Conservation (phyloP, 1,140 invertebrate species). For the Neodiprion lecontei region DNA sequence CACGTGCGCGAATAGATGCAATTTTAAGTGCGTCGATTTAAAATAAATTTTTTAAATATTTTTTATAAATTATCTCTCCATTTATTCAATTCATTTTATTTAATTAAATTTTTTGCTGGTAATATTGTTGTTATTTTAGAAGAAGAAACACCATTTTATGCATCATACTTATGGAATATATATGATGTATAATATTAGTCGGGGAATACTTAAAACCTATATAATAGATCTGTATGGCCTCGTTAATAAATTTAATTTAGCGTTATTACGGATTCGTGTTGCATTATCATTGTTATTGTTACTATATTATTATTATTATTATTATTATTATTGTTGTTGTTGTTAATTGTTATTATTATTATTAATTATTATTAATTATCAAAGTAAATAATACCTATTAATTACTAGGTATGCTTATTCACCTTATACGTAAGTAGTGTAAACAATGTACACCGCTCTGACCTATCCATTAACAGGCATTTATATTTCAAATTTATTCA, state of each 20-base stretch:
- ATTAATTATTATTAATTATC: background rate
- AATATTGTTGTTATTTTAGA: background rate
- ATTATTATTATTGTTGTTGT: background rate
- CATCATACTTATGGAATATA: background rate
- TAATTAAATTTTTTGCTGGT: background rate
- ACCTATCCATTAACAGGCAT: background rate
- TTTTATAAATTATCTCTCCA: background rate
- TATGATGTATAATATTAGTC: too few species aligned
- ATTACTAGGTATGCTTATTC: background rate
- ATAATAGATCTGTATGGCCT: slow-evolving; percentile 38
- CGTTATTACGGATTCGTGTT: slow-evolving; percentile 25
- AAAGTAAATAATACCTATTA: background rate
- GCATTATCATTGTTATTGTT: slow-evolving; percentile 28
- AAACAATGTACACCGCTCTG: background rate
- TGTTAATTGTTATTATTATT: background rate
- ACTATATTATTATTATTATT: slow-evolving; percentile 11
- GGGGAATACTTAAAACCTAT: background rate
- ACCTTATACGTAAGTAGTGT: background rate
- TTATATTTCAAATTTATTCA: background rate
- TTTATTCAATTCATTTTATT: background rate
- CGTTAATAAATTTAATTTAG: slow-evolving; percentile 27
- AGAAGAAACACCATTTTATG: background rate
- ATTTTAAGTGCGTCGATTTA: too few species aligned
- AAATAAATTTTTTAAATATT: too few species aligned
- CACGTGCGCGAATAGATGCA: too few species aligned